phyloP scores from a whole-genome alignment of 2,888 invertebrate species.

The Melolontha melolontha region DNA sequence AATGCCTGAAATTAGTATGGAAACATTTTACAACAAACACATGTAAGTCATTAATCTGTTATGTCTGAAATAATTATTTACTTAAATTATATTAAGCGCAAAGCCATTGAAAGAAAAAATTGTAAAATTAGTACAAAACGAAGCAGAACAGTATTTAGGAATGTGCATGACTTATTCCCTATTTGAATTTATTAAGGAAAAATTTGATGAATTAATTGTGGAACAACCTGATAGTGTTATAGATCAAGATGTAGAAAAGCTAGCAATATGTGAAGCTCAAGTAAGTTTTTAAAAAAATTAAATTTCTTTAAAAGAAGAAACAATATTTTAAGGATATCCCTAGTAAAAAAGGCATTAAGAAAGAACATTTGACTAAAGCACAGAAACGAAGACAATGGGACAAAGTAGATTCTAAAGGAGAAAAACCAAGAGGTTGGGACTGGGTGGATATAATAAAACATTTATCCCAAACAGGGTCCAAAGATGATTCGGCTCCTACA shows the following conservation, averaged over 20 bases:
- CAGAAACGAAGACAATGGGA: constrained; percentile 93
- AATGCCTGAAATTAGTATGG: constrained; percentile 84
- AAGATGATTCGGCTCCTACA: constrained; percentile 62
- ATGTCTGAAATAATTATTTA: constrained; percentile 2
- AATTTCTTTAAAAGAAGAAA: too few species aligned
- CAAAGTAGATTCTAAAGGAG: constrained; percentile 82
- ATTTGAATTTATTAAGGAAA: constrained; percentile 92
- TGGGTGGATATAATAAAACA: constrained; percentile 98
- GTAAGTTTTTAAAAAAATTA: constrained; percentile 35
- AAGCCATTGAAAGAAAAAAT: constrained; percentile 79
- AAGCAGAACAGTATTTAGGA: constrained; percentile 87
- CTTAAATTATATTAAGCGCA: constrained; percentile 66
- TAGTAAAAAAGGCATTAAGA: constrained; percentile 74
- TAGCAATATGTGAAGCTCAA: constrained; percentile 66
- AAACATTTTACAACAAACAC: constrained; percentile 93
- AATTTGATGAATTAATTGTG: constrained; percentile 75
- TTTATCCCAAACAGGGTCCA: constrained; percentile 82
- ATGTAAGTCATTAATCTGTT: constrained; percentile 75
- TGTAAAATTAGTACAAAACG: constrained; percentile 70
- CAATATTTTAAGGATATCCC: constrained; percentile 58
- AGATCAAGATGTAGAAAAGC: constrained; percentile 68
- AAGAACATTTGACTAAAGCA: constrained; percentile 89
- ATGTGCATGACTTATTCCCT: constrained; percentile 95
- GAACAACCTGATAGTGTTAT: constrained; percentile 74
- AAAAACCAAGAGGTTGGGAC: constrained; percentile 89